These are phyloP conservation scores for Tuberolachnus salignus DNA, from an alignment of 2,888 invertebrate genomes.

Conservation along the genomic window DNA sequence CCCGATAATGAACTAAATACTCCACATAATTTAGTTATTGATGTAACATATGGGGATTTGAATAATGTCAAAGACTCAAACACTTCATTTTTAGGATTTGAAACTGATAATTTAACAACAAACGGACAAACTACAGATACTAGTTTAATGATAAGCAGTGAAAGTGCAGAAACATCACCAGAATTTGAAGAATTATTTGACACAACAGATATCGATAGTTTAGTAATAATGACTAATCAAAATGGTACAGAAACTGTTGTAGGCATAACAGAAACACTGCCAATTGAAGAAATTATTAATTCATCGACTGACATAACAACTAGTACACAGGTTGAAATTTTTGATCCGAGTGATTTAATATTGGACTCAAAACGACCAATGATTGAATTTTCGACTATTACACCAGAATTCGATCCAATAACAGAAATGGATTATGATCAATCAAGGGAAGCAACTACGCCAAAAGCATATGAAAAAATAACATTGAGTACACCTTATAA, in stretches of 20 bases:
- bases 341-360: slow-evolving; percentile 39
- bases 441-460: slow-evolving; percentile 40
- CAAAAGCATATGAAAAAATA: slow-evolving; percentile 19
- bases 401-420: slow-evolving; percentile 22
- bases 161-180: background rate
- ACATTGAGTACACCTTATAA: slow-evolving; percentile 25
- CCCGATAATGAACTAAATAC: background rate
- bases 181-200: slow-evolving; percentile 50
- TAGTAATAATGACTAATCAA: slow-evolving; percentile 24
- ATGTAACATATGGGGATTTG: background rate
- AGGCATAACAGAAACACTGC: background rate
- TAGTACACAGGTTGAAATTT: slow-evolving; percentile 43
- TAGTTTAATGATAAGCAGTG: background rate
- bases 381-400: slow-evolving; percentile 29
- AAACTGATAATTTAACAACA: slow-evolving; percentile 34
- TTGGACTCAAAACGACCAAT: background rate
- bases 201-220: slow-evolving; percentile 41
- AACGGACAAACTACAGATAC: slow-evolving; percentile 2
- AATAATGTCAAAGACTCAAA: background rate
- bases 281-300: background rate
- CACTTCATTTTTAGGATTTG: slow-evolving; percentile 42
- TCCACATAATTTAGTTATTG: slow-evolving; percentile 2
- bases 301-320: slow-evolving; percentile 17
- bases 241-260: slow-evolving; percentile 41
- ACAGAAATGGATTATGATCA: slow-evolving; percentile 29